Evolutionary conservation across 2,113 vertebrate species (phyloP).

Genomic region (Acinonyx jubatus): DNA sequence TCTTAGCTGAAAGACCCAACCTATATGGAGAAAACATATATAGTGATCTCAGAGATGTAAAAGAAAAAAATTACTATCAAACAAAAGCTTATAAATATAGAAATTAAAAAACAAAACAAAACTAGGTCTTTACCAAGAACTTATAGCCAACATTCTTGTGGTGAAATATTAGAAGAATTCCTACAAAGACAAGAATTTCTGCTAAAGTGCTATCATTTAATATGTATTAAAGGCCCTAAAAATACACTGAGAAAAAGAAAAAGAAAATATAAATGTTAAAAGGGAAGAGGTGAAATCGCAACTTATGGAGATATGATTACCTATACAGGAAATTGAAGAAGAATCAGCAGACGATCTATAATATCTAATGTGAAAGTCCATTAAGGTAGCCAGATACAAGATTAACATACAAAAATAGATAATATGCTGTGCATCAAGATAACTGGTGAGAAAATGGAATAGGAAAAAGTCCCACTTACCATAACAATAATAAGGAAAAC

Average conservation of each 20-base stretch:
- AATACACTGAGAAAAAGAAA: background rate
- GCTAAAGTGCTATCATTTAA: background rate
- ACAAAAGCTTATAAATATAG: constrained; percentile 6
- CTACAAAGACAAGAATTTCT: constrained; percentile 15
- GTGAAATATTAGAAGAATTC: constrained; percentile 32
- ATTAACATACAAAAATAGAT: background rate
- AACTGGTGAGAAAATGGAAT: constrained; percentile 20
- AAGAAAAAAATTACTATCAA: background rate
- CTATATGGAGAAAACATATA: background rate
- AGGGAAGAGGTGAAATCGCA: background rate
- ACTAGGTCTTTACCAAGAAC: background rate
- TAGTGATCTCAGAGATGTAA: background rate
- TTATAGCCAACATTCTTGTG: background rate
- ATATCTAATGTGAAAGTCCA: background rate
- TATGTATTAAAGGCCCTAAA: background rate
- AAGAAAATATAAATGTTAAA: background rate
- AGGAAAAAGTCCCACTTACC: background rate
- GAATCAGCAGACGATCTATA: background rate
- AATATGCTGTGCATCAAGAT: background rate
- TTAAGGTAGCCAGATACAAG: background rate
- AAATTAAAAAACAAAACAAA: background rate
- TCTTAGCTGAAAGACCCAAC: background rate
- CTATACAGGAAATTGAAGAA: background rate
- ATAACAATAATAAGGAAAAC: background rate
- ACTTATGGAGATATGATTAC: background rate